Evolutionary conservation across 2,113 vertebrate species (phyloP).

Genomic region (Collichthys lucidus): DNA sequence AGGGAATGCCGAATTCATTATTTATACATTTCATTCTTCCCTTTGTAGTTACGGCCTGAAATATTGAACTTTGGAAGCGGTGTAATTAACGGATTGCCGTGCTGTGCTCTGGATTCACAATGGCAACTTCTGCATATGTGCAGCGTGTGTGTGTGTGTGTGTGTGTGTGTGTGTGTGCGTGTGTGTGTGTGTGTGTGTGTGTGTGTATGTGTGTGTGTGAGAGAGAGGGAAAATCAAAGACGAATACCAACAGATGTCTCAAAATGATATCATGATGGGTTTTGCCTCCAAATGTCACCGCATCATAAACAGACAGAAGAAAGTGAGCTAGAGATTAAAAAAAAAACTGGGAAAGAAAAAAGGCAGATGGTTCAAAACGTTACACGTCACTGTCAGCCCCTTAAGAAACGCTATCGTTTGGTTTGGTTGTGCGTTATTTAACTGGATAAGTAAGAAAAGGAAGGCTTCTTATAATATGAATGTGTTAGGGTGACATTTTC

Average conservation of each 20-base stretch:
- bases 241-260: constrained; percentile 50
- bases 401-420: neutral
- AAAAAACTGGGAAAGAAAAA: neutral
- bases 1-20: constrained; percentile 66
- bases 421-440: neutral
- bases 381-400: neutral
- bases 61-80: constrained; percentile 63
- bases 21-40: constrained; percentile 64
- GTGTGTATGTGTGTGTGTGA: neutral
- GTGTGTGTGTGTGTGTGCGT: neutral
- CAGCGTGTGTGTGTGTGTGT: neutral
- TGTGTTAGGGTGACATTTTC: neutral
- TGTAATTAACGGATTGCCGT: constrained; percentile 55
- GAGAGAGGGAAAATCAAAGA: constrained; percentile 30
- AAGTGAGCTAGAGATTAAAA: neutral
- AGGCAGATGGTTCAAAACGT: constrained; percentile 16
- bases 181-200: neutral
- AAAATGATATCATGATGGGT: constrained; percentile 32
- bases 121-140: neutral
- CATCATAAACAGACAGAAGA: constrained; percentile 17
- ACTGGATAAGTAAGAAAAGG: neutral
- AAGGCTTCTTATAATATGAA: neutral
- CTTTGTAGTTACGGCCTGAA: constrained; percentile 67
- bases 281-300: constrained; percentile 50
- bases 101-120: constrained; percentile 41